Conservation (phyloP, 2,113 vertebrate genomes). For the Ochotona curzoniae region DNA sequence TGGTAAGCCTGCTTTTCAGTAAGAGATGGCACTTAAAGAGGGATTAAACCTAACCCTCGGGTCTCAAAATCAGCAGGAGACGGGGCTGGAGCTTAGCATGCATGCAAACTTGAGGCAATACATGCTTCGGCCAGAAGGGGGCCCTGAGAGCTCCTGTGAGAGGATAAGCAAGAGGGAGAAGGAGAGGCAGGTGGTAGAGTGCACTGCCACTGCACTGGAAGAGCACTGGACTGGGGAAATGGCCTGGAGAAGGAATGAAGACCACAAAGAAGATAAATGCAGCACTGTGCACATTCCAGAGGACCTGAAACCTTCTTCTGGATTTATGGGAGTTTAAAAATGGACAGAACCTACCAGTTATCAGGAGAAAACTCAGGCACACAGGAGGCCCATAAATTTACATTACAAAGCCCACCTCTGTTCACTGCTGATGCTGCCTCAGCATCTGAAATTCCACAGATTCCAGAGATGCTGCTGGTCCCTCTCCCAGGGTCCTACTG, state of each 20-base stretch:
- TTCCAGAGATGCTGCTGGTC: background rate
- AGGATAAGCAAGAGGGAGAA: background rate
- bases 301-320: conserved; percentile 26
- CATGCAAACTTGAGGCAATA: background rate
- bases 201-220: background rate
- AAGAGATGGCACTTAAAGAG: background rate
- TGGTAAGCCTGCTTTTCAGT: background rate
- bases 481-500: background rate
- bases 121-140: background rate
- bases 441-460: background rate
- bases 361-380: conserved; percentile 71
- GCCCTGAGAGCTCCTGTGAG: background rate
- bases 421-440: background rate
- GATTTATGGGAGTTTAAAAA: conserved; percentile 37
- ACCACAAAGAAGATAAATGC: conserved; percentile 24
- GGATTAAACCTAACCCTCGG: background rate
- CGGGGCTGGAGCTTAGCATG: background rate
- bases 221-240: background rate
- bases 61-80: background rate
- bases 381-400: background rate
- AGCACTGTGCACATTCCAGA: conserved; percentile 12
- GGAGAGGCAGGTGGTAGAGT: background rate
- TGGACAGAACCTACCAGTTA: conserved; percentile 13
- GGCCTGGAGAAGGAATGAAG: conserved; percentile 30
- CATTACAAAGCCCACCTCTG: conserved; percentile 26